phyloP scores from a whole-genome alignment of 2,888 invertebrate species.

The Eustalomyia histrio region DNA sequence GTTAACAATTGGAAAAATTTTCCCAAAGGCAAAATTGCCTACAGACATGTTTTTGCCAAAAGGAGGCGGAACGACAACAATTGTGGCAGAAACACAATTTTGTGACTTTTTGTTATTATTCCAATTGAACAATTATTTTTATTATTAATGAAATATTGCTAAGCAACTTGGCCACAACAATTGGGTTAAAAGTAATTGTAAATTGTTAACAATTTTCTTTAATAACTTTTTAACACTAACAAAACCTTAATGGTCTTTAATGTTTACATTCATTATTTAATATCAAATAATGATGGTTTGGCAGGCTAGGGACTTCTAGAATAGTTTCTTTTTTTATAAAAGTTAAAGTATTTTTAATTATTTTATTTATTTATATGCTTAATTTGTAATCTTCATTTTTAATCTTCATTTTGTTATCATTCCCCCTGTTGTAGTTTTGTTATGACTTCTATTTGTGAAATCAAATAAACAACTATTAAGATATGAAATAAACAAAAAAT shows the following conservation, averaged over 20 bases:
- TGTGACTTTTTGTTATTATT: not conserved
- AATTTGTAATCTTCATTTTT: too few species aligned
- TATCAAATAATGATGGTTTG: too few species aligned
- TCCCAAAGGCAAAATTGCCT: conserved; percentile 9
- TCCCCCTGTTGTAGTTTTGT: too few species aligned
- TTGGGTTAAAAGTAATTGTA: not conserved
- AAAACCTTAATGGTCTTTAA: not conserved
- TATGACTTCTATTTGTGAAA: too few species aligned
- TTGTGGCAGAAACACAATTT: not conserved
- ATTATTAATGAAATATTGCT: not conserved
- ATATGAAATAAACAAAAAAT: not conserved
- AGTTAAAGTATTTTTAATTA: too few species aligned
- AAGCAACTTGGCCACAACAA: conserved; percentile 3
- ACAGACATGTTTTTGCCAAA: not conserved
- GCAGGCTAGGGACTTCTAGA: too few species aligned
- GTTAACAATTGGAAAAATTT: not conserved
- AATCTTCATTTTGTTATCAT: too few species aligned
- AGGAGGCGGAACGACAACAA: not conserved
- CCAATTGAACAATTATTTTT: conserved; percentile 18
- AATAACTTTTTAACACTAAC: not conserved
- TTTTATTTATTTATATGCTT: too few species aligned
- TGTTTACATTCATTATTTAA: not conserved
- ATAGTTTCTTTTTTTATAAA: too few species aligned
- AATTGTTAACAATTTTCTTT: not conserved
- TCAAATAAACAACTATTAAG: too few species aligned